These are phyloP conservation scores for Beaufortia kweichowensis DNA, from an alignment of 2,113 vertebrate genomes.

Conservation along the genomic window DNA sequence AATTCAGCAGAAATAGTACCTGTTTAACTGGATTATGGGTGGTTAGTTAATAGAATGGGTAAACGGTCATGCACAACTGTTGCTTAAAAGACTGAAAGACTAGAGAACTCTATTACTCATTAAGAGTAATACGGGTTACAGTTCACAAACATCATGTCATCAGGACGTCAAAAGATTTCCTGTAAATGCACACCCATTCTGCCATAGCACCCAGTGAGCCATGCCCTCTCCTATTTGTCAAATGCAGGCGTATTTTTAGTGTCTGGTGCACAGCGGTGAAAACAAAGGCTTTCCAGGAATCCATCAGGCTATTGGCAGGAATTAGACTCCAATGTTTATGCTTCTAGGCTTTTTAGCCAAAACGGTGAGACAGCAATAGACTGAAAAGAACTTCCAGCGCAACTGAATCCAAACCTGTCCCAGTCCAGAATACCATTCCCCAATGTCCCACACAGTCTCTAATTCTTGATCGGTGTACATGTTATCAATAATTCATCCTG, in stretches of 20 bases:
- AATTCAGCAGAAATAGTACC: no score
- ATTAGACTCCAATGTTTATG: conserved; percentile 42
- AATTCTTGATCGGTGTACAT: neutral
- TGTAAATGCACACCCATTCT: neutral
- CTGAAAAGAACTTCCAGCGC: neutral
- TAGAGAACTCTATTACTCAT: neutral
- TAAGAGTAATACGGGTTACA: neutral
- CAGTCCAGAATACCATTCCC: neutral
- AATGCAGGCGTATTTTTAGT: conserved; percentile 49
- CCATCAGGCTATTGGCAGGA: conserved; percentile 36
- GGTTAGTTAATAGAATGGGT: no score
- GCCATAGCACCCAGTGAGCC: neutral
- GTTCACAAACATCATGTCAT: conserved; percentile 5
- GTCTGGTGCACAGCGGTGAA: conserved; percentile 37
- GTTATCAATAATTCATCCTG: conserved; percentile 24
- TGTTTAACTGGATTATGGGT: no score
- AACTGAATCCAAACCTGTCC: conserved; percentile 29
- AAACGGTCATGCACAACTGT: no score
- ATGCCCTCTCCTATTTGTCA: conserved; percentile 15
- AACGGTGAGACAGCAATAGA: conserved; percentile 15
- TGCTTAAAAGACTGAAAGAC: neutral
- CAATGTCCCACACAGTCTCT: neutral
- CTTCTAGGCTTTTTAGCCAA: conserved; percentile 43
- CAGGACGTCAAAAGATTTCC: conserved; percentile 1
- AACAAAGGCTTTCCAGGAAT: conserved; percentile 45